These are phyloP conservation scores for Nymphalis urticae DNA, from an alignment of 2,888 invertebrate genomes.

Conservation along the genomic window DNA sequence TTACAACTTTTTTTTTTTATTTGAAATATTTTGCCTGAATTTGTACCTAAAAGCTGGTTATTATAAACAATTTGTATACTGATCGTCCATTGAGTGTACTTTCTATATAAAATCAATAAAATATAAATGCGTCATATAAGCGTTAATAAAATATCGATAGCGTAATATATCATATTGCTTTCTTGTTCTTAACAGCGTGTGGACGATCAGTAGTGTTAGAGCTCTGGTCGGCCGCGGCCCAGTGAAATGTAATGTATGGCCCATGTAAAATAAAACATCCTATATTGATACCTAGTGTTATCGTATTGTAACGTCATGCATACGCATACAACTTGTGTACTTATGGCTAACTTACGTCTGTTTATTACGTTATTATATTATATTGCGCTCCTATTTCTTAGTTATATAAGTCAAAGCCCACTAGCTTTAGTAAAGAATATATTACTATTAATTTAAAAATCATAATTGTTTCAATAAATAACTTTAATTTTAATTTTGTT, in stretches of 20 bases:
- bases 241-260: too few species aligned
- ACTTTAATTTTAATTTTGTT: constrained; percentile 70
- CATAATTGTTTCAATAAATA: constrained; percentile 80
- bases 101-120: neutral
- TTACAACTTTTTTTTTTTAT: neutral
- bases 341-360: constrained; percentile 67
- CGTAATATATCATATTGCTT: neutral
- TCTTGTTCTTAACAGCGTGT: neutral
- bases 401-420: constrained; percentile 67
- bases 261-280: constrained; percentile 49
- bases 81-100: constrained; percentile 2
- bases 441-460: constrained; percentile 69
- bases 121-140: neutral
- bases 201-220: constrained; percentile 17
- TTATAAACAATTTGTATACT: neutral
- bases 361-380: constrained; percentile 54
- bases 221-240: constrained; percentile 23
- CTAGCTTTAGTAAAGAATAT: constrained; percentile 73
- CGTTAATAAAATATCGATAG: too few species aligned
- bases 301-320: constrained; percentile 45
- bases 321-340: constrained; percentile 55
- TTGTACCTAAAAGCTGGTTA: neutral
- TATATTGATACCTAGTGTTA: constrained; percentile 72
- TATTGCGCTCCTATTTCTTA: constrained; percentile 66
- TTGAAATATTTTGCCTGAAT: neutral